phyloP scores from a whole-genome alignment of 2,113 vertebrate genomes.

The Lamprologus lemairii region DNA sequence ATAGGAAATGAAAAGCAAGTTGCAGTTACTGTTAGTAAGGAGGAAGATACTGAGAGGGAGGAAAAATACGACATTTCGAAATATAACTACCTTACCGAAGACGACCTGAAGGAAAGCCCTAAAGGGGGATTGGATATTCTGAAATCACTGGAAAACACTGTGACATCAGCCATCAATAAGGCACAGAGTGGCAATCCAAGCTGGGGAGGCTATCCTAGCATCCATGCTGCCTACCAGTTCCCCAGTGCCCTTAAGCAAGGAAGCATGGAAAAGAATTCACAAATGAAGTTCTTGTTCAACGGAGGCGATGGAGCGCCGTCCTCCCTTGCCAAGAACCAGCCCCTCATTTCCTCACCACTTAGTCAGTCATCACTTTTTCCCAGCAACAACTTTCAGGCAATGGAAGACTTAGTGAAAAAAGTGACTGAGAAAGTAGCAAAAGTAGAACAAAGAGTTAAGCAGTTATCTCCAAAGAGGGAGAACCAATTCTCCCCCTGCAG shows the following conservation, averaged over 20 bases:
- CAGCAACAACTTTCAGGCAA: constrained; percentile 88
- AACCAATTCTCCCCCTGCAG: constrained; percentile 76
- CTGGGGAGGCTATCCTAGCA: constrained; percentile 97
- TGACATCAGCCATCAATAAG: constrained; percentile 96
- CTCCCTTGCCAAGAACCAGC: constrained; percentile 79
- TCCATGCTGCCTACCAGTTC: constrained; percentile 98
- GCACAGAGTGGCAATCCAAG: constrained; percentile 94
- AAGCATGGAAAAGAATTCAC: constrained; percentile 76
- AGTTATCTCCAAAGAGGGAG: constrained; percentile 77
- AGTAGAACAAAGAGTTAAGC: constrained; percentile 86
- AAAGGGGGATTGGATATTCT: constrained; percentile 94
- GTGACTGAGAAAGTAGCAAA: constrained; percentile 90
- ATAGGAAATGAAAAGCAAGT: constrained; percentile 74
- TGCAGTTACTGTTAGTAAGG: constrained; percentile 30
- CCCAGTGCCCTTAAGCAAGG: constrained; percentile 88
- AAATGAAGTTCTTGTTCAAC: constrained; percentile 80
- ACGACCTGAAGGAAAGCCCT: constrained; percentile 93
- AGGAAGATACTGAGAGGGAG: constrained; percentile 72
- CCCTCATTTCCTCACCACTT: constrained; percentile 78
- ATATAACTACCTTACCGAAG: constrained; percentile 93
- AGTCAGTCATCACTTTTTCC: constrained; percentile 84
- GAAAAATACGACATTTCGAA: constrained; percentile 87
- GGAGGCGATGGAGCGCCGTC: constrained; percentile 71
- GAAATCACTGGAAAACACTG: constrained; percentile 96
- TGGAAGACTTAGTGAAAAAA: constrained; percentile 93